Evolutionary conservation across 2,797 vertebrate species (phyloP), one percentile per base, ranked within the genome.

Genomic region (Anabacerthia variegaticeps): DNA sequence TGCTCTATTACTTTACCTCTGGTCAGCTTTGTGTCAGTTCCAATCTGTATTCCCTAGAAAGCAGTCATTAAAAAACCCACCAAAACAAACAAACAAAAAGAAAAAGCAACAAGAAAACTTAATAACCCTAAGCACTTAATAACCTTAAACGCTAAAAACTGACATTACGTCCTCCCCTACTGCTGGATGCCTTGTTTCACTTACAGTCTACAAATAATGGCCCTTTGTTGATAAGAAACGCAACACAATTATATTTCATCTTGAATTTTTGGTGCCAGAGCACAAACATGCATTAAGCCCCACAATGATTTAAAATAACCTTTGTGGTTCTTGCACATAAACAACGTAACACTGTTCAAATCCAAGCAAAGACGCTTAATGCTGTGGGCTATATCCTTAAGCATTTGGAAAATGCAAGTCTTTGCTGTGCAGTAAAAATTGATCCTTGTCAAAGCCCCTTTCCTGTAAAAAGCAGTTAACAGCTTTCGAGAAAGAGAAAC

Each of bases 381-480:
- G 82, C 92, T 92, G 95, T 63, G 73, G 89, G 79, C 95, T 94
- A 92, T 94, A 88, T 89, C 92, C 95, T 93, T 77, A 94, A 96
- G 93, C 81, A 86, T 79, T 80, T 81, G 71, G 92, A 91, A 96
- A 96, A 97, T 89, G 95, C 79, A 66, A 85, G 89, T 39, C 87
- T 94, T 87, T 91, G 89, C 91, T 36, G 48, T 55, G 92, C 82
- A 80, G 83, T 91, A 94, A 92, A 93, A 92, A 92, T 36, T 83
- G 75, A 91, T 92, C 92, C 91, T 88, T 26, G 43, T 28, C 89
- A 95, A 92, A 96, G 91, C 92, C 82, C 95, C 58, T 92, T 91
- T 85, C 80, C 85, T 30, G 41, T 43, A 34, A 73, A 76, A 75
- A 85, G 86, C 36, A 71, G 72, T 67, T 32, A 75, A 62, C 72